Evolutionary conservation across 1,140 invertebrate species (phyloP).

Genomic region (Euura lappo): DNA sequence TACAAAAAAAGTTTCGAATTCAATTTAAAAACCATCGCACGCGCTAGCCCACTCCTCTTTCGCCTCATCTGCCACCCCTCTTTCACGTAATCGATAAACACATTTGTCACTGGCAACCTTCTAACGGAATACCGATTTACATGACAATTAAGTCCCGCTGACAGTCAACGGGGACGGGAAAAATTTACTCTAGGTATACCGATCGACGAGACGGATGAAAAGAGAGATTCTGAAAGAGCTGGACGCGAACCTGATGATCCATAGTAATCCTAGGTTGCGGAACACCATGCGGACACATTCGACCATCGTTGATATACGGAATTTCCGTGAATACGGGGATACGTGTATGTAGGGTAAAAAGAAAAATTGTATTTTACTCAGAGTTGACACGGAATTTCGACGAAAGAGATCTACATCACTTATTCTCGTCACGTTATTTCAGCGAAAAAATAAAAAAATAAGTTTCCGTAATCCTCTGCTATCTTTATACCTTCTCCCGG

Average conservation of each 20-base stretch:
- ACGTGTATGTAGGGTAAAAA: not conserved
- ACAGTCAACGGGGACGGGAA: too few species aligned
- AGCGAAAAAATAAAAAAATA: conserved; percentile 24
- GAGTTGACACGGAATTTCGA: conserved; percentile 9
- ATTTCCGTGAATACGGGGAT: not conserved
- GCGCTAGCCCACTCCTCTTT: not conserved
- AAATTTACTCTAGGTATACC: not conserved
- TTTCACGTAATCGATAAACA: not conserved
- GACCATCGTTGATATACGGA: not conserved
- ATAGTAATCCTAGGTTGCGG: not conserved
- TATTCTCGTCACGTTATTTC: conserved; percentile 54
- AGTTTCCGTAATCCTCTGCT: conserved; percentile 48
- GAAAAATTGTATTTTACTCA: conserved; percentile 3
- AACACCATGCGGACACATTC: not conserved
- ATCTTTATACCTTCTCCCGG: conserved; percentile 51
- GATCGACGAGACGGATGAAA: not conserved
- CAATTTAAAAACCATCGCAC: too few species aligned
- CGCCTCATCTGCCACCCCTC: not conserved
- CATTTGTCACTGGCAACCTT: not conserved
- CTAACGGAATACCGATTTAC: not conserved
- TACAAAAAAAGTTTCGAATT: too few species aligned
- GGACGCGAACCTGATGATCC: not conserved
- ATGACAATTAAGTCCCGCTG: not conserved
- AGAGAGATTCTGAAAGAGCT: conserved; percentile 5
- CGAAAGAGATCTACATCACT: conserved; percentile 45